Base-by-base conservation (phyloP, 64 coral and sea anemone species). In the Dendronephthya gigantea region DNA sequence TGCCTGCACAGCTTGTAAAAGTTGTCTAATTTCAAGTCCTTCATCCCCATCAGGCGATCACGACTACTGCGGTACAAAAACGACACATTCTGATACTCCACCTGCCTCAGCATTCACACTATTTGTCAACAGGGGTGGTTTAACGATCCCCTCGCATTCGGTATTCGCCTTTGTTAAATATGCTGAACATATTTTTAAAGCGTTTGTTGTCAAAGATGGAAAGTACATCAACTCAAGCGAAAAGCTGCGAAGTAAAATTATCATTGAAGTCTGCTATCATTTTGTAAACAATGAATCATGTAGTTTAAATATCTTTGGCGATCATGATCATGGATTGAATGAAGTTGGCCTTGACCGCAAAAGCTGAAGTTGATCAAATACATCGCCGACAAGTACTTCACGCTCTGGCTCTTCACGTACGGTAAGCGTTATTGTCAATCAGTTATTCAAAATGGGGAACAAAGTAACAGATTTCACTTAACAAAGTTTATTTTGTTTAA, bases 121-220 rank as follows among this genome's bases (percentile, higher is more conserved):
- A n/a, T n/a, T n/a, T n/a, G n/a, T n/a, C n/a, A n/a, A n/a, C n/a
- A n/a, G n/a, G n/a, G n/a, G n/a, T n/a, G 68, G 68, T 35, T 74
- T 8, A 35, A 74, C n/a, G 10, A 74, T 74, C 5, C 68, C 68
- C n/a, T 74, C 9, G n/a, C 68, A 74, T 25, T 74, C 68, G 12
- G 68, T 74, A 1, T 74, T 30, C 68, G 30, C 0, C 2, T 16
- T 74, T 2, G 32, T 74, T 28, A 35, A 74, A 5, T 27, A 30
- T 35, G 68, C 68, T 74, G 68, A 74, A 35, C n/a, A 74, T 35
- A 35, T 74, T 74, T 74, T 74, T 35, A 74, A 74, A 35, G n/a
- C 32, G 2, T 74, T 30, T 74, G 68, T 74, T 27, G n/a, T 27
- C 68, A 74, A 74, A 25, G 68, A 74, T 74, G 68, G 68, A 27